A percentile compares a stretch with the other conserved stretches of the same genome.
Conservation (phyloP, 2,888 invertebrate genomes). For the Stenolophus ochropezus region DNA sequence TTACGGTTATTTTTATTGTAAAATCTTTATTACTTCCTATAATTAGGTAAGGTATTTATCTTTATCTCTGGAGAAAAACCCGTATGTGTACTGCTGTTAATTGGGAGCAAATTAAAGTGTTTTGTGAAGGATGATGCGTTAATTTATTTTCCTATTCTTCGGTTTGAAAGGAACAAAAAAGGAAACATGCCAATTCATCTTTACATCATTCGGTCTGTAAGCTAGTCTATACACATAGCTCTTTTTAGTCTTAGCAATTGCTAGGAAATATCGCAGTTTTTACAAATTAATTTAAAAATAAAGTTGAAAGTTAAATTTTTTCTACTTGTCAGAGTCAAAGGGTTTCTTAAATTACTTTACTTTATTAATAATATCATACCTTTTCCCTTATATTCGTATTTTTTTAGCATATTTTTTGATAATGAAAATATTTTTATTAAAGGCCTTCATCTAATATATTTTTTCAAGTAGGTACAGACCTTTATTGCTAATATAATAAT, state of each 20-base stretch:
- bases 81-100: constrained; percentile 10
- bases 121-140: constrained; percentile 35
- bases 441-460: too few relatives aligned
- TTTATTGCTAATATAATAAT: too few relatives aligned
- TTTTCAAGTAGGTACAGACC: too few relatives aligned
- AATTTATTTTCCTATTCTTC: constrained; percentile 37
- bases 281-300: too few relatives aligned
- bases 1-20: constrained; percentile 3
- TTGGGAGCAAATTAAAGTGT: constrained; percentile 36
- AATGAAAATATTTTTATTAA: too few relatives aligned
- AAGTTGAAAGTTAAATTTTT: too few relatives aligned
- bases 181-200: constrained; percentile 29
- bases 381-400: too few relatives aligned
- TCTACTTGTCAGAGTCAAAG: too few relatives aligned
- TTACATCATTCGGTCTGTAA: constrained; percentile 13
- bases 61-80: constrained; percentile 1
- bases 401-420: too few relatives aligned
- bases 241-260: not conserved
- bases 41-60: constrained; percentile 17
- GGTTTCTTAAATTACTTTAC: too few relatives aligned
- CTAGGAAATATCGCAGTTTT: not conserved
- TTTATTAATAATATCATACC: too few relatives aligned
- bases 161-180: constrained; percentile 10
- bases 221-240: not conserved
- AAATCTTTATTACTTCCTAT: constrained; percentile 6